Conservation (phyloP, 2,797 vertebrate species). For the Choloepus didactylus region DNA sequence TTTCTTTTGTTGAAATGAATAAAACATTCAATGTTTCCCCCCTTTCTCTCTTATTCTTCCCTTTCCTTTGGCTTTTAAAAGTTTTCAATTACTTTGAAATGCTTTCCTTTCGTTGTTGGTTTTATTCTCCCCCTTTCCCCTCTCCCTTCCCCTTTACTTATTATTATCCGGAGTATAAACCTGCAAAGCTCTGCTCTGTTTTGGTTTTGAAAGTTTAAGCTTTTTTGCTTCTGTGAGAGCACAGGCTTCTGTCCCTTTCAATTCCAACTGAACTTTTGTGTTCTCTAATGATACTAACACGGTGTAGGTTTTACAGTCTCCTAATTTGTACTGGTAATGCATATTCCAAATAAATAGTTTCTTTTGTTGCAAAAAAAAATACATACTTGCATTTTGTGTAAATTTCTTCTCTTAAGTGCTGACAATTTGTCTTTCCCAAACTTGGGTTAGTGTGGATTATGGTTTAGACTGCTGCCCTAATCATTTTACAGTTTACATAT, state of each 20-base stretch:
- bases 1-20: constrained; percentile 88
- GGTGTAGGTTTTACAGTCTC: constrained; percentile 96
- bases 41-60: constrained; percentile 74
- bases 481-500: background rate
- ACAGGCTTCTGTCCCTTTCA: constrained; percentile 94
- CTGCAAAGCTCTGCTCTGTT: constrained; percentile 90
- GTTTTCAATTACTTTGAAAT: constrained; percentile 74
- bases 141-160: background rate
- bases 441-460: background rate
- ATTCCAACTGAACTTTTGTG: constrained; percentile 92
- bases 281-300: constrained; percentile 94
- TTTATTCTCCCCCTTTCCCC: background rate
- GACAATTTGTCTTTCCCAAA: background rate
- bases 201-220: constrained; percentile 89
- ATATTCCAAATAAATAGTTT: constrained; percentile 98
- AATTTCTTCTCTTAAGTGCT: constrained; percentile 44
- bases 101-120: constrained; percentile 77
- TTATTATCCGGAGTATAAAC: constrained; percentile 89
- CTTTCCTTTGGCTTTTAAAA: constrained; percentile 83
- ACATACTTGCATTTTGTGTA: constrained; percentile 75
- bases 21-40: constrained; percentile 87
- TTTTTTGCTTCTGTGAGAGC: constrained; percentile 93
- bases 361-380: constrained; percentile 93
- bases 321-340: constrained; percentile 98
- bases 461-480: background rate